Percentiles rank a stretch among this genome's conserved stretches.
Evolutionary conservation across 2,113 vertebrate species (phyloP).

Genomic region (Cryptomyrus ogoouensis): DNA sequence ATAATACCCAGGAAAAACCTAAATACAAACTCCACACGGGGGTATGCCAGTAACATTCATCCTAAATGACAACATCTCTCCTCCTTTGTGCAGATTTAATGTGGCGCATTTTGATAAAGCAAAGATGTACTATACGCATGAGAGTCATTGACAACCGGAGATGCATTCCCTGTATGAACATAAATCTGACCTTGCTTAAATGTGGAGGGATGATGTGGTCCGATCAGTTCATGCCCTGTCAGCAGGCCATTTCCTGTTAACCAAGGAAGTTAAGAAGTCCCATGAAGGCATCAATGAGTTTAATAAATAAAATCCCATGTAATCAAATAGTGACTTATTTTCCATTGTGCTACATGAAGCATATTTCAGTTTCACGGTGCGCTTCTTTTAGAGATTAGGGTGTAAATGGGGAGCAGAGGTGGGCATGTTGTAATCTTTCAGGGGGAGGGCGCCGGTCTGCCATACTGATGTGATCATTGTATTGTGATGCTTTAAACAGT

Average conservation of each 20-base stretch:
- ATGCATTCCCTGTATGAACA: not conserved
- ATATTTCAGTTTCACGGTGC: conserved; percentile 10
- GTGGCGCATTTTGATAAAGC: not conserved
- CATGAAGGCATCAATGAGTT: conserved; percentile 45
- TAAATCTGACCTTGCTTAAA: not conserved
- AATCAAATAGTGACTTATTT: conserved; percentile 30
- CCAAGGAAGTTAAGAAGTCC: conserved; percentile 34
- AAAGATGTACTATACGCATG: not conserved
- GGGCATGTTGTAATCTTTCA: conserved; percentile 13
- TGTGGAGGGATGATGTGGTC: not conserved
- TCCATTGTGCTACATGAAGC: not conserved
- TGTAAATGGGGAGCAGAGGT: not conserved
- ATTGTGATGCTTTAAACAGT: conserved; percentile 74
- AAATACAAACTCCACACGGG: not conserved
- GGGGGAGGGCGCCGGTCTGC: conserved; percentile 18
- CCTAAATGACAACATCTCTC: not conserved
- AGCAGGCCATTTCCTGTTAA: not conserved
- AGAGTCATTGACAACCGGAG: not conserved
- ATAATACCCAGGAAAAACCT: not conserved
- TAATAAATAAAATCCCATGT: conserved; percentile 53
- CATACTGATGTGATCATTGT: conserved; percentile 40
- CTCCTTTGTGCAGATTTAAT: not conserved
- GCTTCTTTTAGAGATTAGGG: conserved; percentile 27
- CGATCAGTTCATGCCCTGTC: not conserved
- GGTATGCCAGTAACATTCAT: not conserved